A percentile compares a stretch with the other conserved stretches of the same genome.
phyloP scores from a whole-genome alignment of 2,888 invertebrate species.

The Philopedon plagiatum region DNA sequence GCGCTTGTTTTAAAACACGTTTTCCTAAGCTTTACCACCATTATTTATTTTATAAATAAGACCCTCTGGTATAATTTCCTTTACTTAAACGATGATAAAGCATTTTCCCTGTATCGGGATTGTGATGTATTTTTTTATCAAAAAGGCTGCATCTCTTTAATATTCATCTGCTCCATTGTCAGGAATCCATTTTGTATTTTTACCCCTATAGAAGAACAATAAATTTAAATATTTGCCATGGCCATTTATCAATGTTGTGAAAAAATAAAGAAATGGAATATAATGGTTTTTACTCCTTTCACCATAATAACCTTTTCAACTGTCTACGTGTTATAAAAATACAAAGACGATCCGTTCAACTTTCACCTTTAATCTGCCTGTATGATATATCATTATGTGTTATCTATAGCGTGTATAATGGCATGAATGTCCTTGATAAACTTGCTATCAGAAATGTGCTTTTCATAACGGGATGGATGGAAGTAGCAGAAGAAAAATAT shows the following conservation, averaged over 20 bases:
- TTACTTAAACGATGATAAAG: neutral
- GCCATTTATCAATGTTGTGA: neutral
- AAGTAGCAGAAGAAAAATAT: too few relatives aligned
- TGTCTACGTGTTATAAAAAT: neutral
- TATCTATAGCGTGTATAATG: too few relatives aligned
- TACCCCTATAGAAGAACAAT: neutral
- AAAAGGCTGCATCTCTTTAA: neutral
- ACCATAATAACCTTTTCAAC: neutral
- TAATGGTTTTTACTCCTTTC: neutral
- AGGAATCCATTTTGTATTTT: constrained; percentile 3
- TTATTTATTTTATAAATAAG: neutral
- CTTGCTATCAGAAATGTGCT: too few relatives aligned
- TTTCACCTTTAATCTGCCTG: too few relatives aligned
- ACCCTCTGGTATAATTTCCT: neutral
- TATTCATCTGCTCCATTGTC: constrained; percentile 10
- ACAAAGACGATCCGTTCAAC: neutral
- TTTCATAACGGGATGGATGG: too few relatives aligned
- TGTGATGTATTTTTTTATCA: constrained; percentile 4
- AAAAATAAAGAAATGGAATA: neutral
- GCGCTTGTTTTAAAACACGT: too few relatives aligned
- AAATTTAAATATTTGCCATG: constrained; percentile 8
- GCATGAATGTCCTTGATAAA: too few relatives aligned
- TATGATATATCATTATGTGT: too few relatives aligned
- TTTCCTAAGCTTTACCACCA: too few relatives aligned
- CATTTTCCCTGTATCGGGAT: neutral